Percentiles rank a stretch among this genome's conserved stretches.
phyloP scores from a whole-genome alignment of 2,888 invertebrate species.

The Tipula vernalis region DNA sequence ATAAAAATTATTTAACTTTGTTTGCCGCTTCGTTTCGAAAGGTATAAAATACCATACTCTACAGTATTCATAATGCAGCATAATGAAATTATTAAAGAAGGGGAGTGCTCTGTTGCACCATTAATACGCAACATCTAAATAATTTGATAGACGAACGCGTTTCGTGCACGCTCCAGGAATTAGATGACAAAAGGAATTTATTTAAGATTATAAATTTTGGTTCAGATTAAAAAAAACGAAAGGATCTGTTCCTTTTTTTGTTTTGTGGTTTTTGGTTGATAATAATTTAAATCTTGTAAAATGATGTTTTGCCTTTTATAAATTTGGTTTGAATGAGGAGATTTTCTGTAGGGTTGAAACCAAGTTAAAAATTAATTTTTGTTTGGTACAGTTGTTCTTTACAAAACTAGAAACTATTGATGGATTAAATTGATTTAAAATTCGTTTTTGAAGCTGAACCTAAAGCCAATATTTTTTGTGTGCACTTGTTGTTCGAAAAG shows the following conservation, averaged over 20 bases:
- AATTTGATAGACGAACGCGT: neutral
- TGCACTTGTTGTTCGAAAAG: too few species aligned
- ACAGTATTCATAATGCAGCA: neutral
- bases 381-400: too few species aligned
- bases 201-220: neutral
- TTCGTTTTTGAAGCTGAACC: too few species aligned
- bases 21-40: neutral
- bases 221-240: neutral
- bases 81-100: neutral
- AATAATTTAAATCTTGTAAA: neutral
- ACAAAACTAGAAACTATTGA: too few species aligned
- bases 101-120: neutral
- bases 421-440: too few species aligned
- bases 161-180: neutral
- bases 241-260: neutral
- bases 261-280: neutral
- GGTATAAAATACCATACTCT: neutral
- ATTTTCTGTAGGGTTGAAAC: too few species aligned
- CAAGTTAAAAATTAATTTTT: too few species aligned
- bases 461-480: too few species aligned
- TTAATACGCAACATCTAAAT: neutral
- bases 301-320: neutral
- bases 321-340: neutral
- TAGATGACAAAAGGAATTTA: neutral
- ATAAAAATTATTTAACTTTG: neutral